phyloP scores from a whole-genome alignment of 2,113 vertebrate genomes.

The Forbesichthys papilliferus region DNA sequence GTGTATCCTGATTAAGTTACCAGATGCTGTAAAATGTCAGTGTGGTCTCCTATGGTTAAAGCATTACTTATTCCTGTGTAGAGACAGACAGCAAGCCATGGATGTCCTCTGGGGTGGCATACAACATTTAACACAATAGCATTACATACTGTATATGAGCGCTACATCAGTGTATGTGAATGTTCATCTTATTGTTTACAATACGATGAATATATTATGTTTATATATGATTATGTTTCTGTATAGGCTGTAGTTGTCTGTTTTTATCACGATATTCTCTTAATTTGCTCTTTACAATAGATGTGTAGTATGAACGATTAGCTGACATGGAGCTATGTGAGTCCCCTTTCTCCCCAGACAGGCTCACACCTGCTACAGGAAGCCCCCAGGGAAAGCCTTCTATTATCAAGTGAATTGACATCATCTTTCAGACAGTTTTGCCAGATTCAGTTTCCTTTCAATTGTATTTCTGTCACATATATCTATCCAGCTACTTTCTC shows the following conservation, averaged over 20 bases:
- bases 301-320: constrained; percentile 47
- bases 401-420: constrained; percentile 52
- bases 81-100: constrained; percentile 25
- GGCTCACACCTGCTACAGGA: constrained; percentile 56
- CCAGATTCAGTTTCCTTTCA: too few relatives aligned
- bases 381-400: constrained; percentile 34
- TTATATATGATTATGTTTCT: not conserved
- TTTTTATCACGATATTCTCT: constrained; percentile 11
- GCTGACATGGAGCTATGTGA: constrained; percentile 24
- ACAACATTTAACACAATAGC: constrained; percentile 20
- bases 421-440: constrained; percentile 37
- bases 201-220: not conserved
- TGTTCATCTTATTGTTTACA: constrained; percentile 19
- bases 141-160: constrained; percentile 1
- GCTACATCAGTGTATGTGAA: constrained; percentile 7
- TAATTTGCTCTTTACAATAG: constrained; percentile 47
- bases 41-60: constrained; percentile 38
- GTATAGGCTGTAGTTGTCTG: not conserved
- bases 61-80: constrained; percentile 37
- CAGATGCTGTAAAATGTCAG: constrained; percentile 60
- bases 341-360: constrained; percentile 25
- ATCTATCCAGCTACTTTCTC: constrained; percentile 18
- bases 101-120: constrained; percentile 25
- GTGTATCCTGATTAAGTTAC: constrained; percentile 54
- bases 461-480: constrained; percentile 28